A percentile compares a stretch with the other conserved stretches of the same genome.
These are phyloP conservation scores for Hemiprocne comata DNA, from an alignment of 2,113 vertebrate species.

Conservation along the genomic window DNA sequence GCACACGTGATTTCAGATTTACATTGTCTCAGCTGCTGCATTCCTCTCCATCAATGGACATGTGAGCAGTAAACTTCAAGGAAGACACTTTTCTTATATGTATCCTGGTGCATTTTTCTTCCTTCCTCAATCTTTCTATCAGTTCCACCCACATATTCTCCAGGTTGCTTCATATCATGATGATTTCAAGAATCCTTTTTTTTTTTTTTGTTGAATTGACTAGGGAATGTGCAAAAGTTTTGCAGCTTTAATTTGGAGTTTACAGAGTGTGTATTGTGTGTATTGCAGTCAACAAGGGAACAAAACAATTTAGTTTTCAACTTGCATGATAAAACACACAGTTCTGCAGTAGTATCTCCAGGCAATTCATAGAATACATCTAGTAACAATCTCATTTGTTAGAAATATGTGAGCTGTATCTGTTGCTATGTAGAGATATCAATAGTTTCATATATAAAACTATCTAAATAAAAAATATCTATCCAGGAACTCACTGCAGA, in stretches of 20 bases:
- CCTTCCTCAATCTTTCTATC: neutral
- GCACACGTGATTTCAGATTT: neutral
- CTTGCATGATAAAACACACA: slow-evolving; percentile 14
- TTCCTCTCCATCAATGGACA: neutral
- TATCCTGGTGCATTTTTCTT: neutral
- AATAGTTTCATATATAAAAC: neutral
- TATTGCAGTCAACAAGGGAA: neutral
- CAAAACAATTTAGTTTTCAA: slow-evolving; percentile 38
- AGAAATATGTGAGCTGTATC: neutral
- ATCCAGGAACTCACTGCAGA: neutral
- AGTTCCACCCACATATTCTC: neutral
- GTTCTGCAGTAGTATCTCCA: neutral
- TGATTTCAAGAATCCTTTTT: neutral
- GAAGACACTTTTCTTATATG: neutral
- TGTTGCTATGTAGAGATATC: neutral
- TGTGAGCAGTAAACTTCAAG: neutral
- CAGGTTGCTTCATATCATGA: neutral
- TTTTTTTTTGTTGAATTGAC: neutral
- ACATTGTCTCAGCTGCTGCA: neutral
- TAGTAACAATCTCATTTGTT: slow-evolving; percentile 9
- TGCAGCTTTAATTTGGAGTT: slow-evolving; percentile 32
- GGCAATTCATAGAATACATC: neutral
- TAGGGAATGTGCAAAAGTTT: neutral
- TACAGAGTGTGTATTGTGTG: neutral
- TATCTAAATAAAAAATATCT: neutral